Percentiles rank a stretch among this genome's conserved stretches.
phyloP scores from a whole-genome alignment of 1,140 invertebrate species.

The Polyergus mexicanus region DNA sequence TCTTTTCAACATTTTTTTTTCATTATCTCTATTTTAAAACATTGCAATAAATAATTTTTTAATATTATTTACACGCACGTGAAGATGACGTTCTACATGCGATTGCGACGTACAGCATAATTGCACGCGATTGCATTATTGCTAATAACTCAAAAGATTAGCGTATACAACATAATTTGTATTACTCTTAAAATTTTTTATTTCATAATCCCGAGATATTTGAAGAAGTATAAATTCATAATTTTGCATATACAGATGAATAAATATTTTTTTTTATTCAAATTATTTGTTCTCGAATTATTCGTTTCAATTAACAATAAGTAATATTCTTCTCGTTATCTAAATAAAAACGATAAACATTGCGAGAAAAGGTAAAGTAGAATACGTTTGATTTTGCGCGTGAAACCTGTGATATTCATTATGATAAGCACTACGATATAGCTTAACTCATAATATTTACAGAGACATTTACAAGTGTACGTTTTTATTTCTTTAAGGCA shows the following conservation, averaged over 20 bases:
- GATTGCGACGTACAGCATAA: neutral
- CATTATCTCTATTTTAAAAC: neutral
- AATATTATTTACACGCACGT: neutral
- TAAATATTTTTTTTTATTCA: neutral
- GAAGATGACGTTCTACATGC: neutral
- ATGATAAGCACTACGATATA: neutral
- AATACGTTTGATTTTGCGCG: neutral
- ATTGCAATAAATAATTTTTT: neutral
- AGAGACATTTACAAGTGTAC: neutral
- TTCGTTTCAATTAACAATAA: neutral
- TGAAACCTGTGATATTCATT: neutral
- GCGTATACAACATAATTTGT: neutral
- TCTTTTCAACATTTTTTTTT: neutral
- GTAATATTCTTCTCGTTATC: neutral
- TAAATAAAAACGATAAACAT: conserved; percentile 2
- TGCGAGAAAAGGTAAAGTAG: neutral
- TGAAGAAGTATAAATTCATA: neutral
- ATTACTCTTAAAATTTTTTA: neutral
- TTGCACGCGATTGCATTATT: conserved; percentile 19
- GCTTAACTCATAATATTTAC: neutral
- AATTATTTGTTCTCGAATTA: no score
- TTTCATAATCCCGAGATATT: neutral
- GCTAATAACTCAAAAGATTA: neutral
- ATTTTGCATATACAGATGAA: neutral
- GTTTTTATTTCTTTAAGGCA: neutral